Evolutionary conservation across 1,140 invertebrate species (phyloP), one percentile per base, ranked within the genome.

Genomic region (Solenopsis fugax): DNA sequence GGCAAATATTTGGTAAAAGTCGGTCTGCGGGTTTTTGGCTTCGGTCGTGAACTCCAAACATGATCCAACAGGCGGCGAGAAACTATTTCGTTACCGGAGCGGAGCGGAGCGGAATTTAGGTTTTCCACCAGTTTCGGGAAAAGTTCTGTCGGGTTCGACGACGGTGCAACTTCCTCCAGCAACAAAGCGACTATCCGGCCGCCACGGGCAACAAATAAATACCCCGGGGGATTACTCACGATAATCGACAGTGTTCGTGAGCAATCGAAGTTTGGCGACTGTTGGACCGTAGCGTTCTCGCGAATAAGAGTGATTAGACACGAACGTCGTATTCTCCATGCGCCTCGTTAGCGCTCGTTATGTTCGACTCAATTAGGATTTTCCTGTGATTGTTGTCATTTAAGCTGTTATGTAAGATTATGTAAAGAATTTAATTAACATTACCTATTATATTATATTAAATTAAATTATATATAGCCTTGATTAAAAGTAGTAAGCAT

Each of bases 251-350:
- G 50, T 77, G 50, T 54, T 76, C 48, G 41, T 84, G 88, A 89
- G 71, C 86, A 78, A 87, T 89, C 72, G 45, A 69, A 80, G 85
- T 58, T 81, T 50, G 58, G 41, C 64, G 72, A 56, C 81, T 75
- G 75, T 87, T 89, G 75, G 85, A 89, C 45, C 52, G 72, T 73
- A 67, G 37, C 50, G 60, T 87, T 75, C 77, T 87, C 72, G 65
- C 58, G 81, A 87, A 84, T 78, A 89, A 87, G 89, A 52, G 24
- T 86, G 87, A 89, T 89, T 89, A 80, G 82, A 90, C 37, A 9
- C 29, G 62, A 65, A 21, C 50, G 34, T 24, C 64, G 37, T 41
- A 34, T 48, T 78, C 34, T 78, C 58, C 21, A 16, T 56, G 48
- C 60, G 16, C 13, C 37, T 85, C 73, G 58, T 78, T 85, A 64